Evolutionary conservation across 2,113 vertebrate species (phyloP).

Genomic region (Cynopterus brachyotis): DNA sequence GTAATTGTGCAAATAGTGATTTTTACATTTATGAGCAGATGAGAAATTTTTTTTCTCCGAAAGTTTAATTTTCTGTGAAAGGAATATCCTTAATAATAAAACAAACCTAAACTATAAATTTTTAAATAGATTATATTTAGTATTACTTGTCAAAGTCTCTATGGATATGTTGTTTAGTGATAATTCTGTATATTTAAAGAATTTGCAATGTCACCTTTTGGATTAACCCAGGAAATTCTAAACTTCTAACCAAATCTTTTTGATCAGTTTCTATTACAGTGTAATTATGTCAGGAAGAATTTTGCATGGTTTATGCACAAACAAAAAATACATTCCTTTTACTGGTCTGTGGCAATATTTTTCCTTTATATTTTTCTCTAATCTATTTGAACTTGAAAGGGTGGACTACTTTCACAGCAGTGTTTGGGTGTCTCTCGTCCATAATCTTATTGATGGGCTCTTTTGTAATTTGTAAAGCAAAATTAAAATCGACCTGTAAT

Average conservation of each 20-base stretch:
- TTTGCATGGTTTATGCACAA: background rate
- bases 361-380: background rate
- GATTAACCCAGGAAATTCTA: background rate
- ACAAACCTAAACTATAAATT: background rate
- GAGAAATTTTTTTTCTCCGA: background rate
- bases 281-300: background rate
- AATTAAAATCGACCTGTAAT: slow-evolving; percentile 84
- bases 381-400: slow-evolving; percentile 54
- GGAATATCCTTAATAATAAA: background rate
- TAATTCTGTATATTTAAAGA: background rate
- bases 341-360: background rate
- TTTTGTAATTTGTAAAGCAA: slow-evolving; percentile 80
- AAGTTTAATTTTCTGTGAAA: background rate
- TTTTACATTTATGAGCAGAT: background rate
- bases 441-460: slow-evolving; percentile 80
- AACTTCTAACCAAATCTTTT: background rate
- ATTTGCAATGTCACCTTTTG: background rate
- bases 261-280: background rate
- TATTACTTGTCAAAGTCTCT: background rate
- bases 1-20: background rate
- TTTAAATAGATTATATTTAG: background rate
- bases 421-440: slow-evolving; percentile 61
- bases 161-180: background rate
- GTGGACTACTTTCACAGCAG: slow-evolving; percentile 41
- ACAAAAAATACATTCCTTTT: background rate